Evolutionary conservation across 2,888 invertebrate genomes (phyloP).

Genomic region (Tenodera sinensis): DNA sequence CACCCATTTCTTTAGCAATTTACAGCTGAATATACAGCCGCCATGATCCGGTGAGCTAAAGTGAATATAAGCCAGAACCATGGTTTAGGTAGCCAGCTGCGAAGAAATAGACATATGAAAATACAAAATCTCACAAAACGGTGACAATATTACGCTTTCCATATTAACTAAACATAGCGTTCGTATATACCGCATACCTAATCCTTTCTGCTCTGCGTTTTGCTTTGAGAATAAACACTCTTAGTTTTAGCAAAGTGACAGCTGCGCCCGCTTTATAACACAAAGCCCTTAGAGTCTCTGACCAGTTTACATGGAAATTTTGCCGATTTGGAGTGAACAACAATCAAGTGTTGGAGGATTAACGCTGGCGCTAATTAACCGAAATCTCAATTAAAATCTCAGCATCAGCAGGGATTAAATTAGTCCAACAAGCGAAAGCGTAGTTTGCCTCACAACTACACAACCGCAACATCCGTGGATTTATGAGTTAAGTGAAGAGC

Average conservation of each 20-base stretch:
- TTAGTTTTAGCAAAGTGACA: not conserved
- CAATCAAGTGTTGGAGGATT: not conserved
- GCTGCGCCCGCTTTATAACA: not conserved
- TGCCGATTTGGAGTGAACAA: not conserved
- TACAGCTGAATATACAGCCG: too few relatives aligned
- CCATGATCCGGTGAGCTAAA: too few relatives aligned
- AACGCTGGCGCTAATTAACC: not conserved
- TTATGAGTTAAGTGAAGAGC: not conserved
- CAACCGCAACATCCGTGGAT: not conserved
- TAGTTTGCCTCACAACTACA: not conserved
- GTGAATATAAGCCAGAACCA: too few relatives aligned
- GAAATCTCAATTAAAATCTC: not conserved
- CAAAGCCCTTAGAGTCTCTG: not conserved
- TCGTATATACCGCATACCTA: not conserved
- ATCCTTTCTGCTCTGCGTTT: not conserved
- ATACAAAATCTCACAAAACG: too few relatives aligned
- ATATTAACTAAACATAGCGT: too few relatives aligned
- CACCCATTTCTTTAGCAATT: too few relatives aligned
- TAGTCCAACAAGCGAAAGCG: not conserved
- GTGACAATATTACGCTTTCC: too few relatives aligned
- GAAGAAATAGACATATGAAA: too few relatives aligned
- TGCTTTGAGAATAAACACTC: not conserved
- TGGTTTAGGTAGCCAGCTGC: too few relatives aligned
- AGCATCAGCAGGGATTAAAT: not conserved
- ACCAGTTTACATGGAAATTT: not conserved